phyloP scores from a whole-genome alignment of 2,888 invertebrate species.

The Seira musarum region DNA sequence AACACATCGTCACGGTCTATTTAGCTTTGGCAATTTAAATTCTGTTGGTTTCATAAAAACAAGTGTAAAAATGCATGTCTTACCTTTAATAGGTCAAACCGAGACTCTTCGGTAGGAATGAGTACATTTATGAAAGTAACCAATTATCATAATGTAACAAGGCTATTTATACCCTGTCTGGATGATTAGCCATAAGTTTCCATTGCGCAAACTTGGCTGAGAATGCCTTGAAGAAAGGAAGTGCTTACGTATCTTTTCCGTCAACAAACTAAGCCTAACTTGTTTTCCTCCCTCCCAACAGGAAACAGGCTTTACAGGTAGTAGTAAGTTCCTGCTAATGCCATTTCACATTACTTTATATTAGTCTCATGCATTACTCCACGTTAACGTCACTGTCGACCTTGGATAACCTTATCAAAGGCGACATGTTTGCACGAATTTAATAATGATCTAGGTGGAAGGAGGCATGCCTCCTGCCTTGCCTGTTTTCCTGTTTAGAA shows the following conservation, averaged over 20 bases:
- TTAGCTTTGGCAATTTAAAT: no score
- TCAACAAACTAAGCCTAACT: neutral
- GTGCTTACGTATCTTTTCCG: neutral
- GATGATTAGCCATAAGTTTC: neutral
- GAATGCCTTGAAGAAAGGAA: neutral
- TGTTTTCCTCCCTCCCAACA: neutral
- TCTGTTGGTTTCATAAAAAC: no score
- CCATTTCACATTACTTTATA: neutral
- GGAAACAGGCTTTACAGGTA: neutral
- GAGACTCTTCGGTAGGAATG: no score
- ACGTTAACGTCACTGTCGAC: slow-evolving; percentile 29
- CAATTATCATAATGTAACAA: neutral
- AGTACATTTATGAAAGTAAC: no score
- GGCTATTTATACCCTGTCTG: no score
- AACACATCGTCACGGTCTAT: no score
- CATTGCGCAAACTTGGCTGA: neutral
- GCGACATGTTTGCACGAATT: neutral
- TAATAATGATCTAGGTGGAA: slow-evolving; percentile 9
- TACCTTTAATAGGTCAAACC: no score
- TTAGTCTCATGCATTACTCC: neutral
- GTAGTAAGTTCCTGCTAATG: neutral
- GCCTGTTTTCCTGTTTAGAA: neutral
- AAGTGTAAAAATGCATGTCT: no score
- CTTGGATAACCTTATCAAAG: slow-evolving; percentile 36
- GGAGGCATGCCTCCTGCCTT: neutral